These are phyloP conservation scores for Umimayanthus chanpuru DNA, from an alignment of 92 coral and sea anemone genomes.

Conservation along the genomic window DNA sequence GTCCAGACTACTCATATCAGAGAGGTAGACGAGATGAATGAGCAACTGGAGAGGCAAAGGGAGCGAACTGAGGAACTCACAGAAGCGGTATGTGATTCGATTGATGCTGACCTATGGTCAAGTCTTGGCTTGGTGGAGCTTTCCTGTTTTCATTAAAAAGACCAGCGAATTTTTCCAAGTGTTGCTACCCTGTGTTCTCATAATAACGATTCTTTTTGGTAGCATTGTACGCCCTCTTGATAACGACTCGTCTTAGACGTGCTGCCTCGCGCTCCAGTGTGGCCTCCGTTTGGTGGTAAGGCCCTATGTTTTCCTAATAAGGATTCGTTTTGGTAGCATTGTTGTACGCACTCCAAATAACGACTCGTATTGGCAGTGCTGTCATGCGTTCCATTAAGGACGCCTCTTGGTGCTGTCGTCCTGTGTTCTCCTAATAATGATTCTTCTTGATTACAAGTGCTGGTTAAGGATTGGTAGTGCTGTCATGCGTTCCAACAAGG, in stretches of 20 bases:
- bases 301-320: not conserved
- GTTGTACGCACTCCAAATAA: not conserved
- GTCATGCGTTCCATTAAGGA: not conserved
- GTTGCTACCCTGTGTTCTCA: not conserved
- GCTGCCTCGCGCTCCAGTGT: not conserved
- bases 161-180: too few species aligned
- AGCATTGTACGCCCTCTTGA: not conserved
- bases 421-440: not conserved
- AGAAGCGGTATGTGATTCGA: conserved; percentile 67
- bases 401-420: not conserved
- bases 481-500: not conserved
- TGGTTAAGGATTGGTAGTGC: not conserved
- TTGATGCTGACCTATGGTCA: not conserved
- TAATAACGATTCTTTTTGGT: not conserved
- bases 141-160: not conserved
- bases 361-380: not conserved
- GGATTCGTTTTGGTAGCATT: not conserved
- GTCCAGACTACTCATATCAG: conserved; percentile 69
- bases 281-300: not conserved
- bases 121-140: not conserved
- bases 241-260: not conserved
- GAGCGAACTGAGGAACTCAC: conserved; percentile 84
- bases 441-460: not conserved
- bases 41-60: conserved; percentile 82
- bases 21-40: conserved; percentile 77